Evolutionary conservation across 1,140 invertebrate genomes (phyloP).

Genomic region (Capitella teleta): DNA sequence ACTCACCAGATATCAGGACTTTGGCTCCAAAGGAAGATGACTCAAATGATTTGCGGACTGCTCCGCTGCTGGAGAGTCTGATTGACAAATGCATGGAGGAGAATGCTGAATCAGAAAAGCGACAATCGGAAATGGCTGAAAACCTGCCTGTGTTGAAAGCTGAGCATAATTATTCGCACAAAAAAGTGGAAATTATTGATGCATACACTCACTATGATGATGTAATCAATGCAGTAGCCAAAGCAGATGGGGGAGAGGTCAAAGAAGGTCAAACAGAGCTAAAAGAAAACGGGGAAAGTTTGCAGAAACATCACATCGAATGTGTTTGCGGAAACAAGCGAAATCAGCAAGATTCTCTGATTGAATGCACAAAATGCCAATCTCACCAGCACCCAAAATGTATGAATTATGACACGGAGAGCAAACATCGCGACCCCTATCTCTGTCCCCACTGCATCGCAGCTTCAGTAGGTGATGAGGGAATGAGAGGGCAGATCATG

Average conservation of each 20-base stretch:
- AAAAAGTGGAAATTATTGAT: too few relatives aligned
- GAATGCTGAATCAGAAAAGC: too few relatives aligned
- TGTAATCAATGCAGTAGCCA: background rate
- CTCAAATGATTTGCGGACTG: too few relatives aligned
- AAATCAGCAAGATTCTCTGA: constrained; percentile 1
- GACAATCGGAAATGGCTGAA: too few relatives aligned
- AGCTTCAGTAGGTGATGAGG: constrained; percentile 27
- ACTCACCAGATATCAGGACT: background rate
- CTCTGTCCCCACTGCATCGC: constrained; percentile 56
- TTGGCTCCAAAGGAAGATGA: too few relatives aligned
- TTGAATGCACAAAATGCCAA: constrained; percentile 49
- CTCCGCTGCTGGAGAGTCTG: too few relatives aligned
- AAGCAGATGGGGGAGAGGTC: background rate
- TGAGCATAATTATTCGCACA: too few relatives aligned
- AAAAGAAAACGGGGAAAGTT: background rate
- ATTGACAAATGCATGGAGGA: too few relatives aligned
- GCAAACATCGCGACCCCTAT: constrained; percentile 37
- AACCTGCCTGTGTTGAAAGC: too few relatives aligned
- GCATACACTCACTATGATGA: too few relatives aligned
- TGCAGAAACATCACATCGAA: background rate
- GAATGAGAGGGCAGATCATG: background rate
- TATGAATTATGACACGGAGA: constrained; percentile 46
- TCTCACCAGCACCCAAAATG: constrained; percentile 52
- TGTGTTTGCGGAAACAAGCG: background rate
- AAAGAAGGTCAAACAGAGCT: background rate